A percentile compares a stretch with the other conserved stretches of the same genome.
phyloP scores from a whole-genome alignment of 2,113 vertebrate species.

The Leuciscus idus region DNA sequence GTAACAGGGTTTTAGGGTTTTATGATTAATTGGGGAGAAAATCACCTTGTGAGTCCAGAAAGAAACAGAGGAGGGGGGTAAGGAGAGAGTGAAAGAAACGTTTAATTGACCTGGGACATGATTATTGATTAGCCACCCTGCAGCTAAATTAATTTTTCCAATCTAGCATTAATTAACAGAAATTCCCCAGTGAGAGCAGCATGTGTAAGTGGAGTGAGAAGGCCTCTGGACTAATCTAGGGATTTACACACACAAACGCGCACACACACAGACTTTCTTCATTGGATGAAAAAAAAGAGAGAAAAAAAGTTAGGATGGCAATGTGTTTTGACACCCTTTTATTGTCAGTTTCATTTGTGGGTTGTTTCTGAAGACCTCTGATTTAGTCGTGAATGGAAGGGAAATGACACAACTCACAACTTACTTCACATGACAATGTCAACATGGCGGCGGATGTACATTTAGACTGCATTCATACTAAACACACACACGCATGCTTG shows the following conservation, averaged over 20 bases:
- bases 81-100: constrained; percentile 52
- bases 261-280: not conserved
- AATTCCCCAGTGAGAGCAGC: constrained; percentile 73
- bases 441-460: too few relatives aligned
- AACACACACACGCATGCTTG: too few relatives aligned
- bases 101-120: constrained; percentile 78
- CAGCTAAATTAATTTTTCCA: constrained; percentile 80
- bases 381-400: too few relatives aligned
- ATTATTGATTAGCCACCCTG: constrained; percentile 76
- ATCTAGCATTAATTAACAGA: constrained; percentile 82
- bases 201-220: constrained; percentile 58
- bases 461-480: too few relatives aligned
- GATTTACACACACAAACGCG: not conserved
- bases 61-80: constrained; percentile 33
- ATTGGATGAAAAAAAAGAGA: not conserved
- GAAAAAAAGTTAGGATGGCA: not conserved
- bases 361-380: not conserved
- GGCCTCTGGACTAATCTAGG: not conserved
- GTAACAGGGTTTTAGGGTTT: constrained; percentile 59
- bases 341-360: not conserved
- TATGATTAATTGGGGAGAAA: constrained; percentile 77
- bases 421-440: too few relatives aligned
- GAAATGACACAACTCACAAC: too few relatives aligned
- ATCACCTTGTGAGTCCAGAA: constrained; percentile 68
- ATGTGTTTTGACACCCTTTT: not conserved